Evolutionary conservation across 2,113 vertebrate species (phyloP).

Genomic region (Pyxicephalus adspersus): DNA sequence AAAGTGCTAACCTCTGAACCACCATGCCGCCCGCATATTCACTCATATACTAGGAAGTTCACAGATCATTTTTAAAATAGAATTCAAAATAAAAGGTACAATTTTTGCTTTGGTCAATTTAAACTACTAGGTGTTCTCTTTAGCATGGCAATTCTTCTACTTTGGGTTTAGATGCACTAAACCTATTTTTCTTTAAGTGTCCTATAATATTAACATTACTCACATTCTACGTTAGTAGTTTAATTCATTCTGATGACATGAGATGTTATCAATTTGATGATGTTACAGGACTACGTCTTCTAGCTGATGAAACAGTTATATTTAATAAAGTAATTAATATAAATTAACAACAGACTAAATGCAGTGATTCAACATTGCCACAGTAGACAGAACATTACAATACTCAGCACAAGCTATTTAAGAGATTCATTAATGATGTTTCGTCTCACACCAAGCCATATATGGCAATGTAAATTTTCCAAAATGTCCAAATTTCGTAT

Average conservation of each 20-base stretch:
- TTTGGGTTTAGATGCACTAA: too few species aligned
- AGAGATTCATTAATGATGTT: not conserved
- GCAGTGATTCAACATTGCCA: not conserved
- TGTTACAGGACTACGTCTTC: not conserved
- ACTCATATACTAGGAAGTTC: too few species aligned
- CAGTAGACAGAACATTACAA: slow-evolving; percentile 3
- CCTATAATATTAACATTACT: too few species aligned
- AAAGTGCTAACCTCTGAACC: too few species aligned
- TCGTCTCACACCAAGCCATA: not conserved
- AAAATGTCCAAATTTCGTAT: too few species aligned
- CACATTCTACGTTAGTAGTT: not conserved
- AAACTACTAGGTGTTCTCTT: too few species aligned
- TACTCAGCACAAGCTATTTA: slow-evolving; percentile 15
- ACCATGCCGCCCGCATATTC: too few species aligned
- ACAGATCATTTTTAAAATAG: too few species aligned
- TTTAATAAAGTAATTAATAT: slow-evolving; percentile 23
- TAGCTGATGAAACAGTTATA: slow-evolving; percentile 23
- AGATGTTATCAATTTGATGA: not conserved
- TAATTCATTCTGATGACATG: not conserved
- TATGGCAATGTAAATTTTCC: not conserved
- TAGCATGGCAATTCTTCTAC: too few species aligned
- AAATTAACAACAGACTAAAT: not conserved
- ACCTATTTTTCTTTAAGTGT: too few species aligned
- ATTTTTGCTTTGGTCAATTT: too few species aligned
- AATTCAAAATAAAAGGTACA: too few species aligned